Base-by-base conservation (phyloP, 2,113 vertebrate genomes). In the Protobothrops mucrosquamatus region DNA sequence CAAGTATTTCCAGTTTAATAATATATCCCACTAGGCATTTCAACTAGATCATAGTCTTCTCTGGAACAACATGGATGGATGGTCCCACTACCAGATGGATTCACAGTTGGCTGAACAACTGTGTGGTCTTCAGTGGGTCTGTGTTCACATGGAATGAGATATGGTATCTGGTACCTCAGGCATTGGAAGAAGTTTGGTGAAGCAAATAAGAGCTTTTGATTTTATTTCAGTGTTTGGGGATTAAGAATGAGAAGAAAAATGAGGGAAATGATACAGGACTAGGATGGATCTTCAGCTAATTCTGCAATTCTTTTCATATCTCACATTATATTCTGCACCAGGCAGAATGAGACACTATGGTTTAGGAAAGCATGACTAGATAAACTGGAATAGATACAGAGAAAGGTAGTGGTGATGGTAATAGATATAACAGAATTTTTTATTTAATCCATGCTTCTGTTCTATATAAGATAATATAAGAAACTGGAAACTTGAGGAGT, bases 111-210 rank as follows among this genome's bases (percentile, higher is more conserved):
- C 57, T 59, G 23, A 59, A 24, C 22, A 59, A 59, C 57, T 59
- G 22, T 9, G 7, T 59, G 57, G 57, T 59, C 23, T 23, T 59
- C 23, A 24, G 23, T 59, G 23, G 57, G 23, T 59, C 22, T 59
- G 57, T 59, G 57, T 24, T 61, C 59, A 61, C 59, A 61, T 61
- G 59, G 59, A 29, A 26, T 61, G 24, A 61, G 59, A 61, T 61
- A 26, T 61, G 59, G 23, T 61, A 26, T 64, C 10, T 11, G 10
- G 24, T 64, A 64, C 59, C 24, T 4, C 59, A 34, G 48, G 29
- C 92, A 34, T 88, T 48, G 87, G 93, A 94, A 39, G 4, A 81
- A 93, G 89, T 29, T 9, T 55, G 93, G n/a, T 34, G 91, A 51
- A 43, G 48, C n/a, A 88, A 92, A 46, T 93, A 92, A 92, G 85